Evolutionary conservation across 1,140 invertebrate genomes (phyloP), one percentile per base, ranked within the genome.

Genomic region (Pseudomyrmex pallidus): DNA sequence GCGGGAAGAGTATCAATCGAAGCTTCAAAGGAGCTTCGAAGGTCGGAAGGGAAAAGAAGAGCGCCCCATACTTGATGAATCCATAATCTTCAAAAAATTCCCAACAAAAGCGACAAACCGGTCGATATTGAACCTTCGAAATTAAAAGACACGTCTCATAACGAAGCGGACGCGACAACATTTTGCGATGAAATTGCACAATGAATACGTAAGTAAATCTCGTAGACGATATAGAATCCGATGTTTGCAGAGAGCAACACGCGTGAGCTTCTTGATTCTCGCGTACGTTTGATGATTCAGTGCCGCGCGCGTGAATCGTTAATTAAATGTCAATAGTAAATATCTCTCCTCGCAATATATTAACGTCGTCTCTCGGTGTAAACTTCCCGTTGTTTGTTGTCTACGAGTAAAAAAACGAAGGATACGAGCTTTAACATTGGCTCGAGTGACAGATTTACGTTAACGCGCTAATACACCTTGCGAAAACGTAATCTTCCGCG

Each of bases 1-100:
- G 17, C 35, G 35, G 7, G 35, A 35, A 35, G 25, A 78, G n/a
- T 77, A 78, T 77, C 73, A 87, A 80, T 87, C 85, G 68, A 25
- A 59, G 22, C 57, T 50, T 87, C 67, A 84, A 87, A 87, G 64
- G 57, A 72, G 25, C 54, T 35, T 35, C 35, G 5, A 17, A 63
- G 52, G 12, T 61, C 48, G 25, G 54, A 76, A 61, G 35, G 7
- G n/a, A 20, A 5, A 13, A 25, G 20, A 70, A 25, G 44, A 35
- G 48, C 35, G 46, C 22, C 35, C 35, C 22, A 22, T 54, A 25
- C 2, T 64, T 64, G 63, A 87, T 74, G 25, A 74, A 80, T 64
- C 22, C 17, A 52, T 84, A 84, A 87, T 87, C 63, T 61, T 59
- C 54, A 15, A 25, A 46, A 9, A 25, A 9, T 78, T 50, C 59